phyloP scores from a whole-genome alignment of 2,797 vertebrate genomes.

The Ctenopoma multispine region DNA sequence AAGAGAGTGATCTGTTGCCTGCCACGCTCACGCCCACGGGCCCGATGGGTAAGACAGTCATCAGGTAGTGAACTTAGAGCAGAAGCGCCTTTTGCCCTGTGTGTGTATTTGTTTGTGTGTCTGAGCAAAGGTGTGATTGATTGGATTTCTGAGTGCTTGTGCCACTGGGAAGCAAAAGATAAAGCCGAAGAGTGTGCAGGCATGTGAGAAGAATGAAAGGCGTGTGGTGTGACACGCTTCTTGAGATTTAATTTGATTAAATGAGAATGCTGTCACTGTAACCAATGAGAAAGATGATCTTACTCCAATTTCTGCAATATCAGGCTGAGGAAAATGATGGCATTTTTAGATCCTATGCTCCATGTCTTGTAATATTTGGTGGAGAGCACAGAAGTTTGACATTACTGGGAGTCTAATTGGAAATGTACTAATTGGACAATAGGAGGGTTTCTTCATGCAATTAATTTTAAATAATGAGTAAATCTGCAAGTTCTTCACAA shows the following conservation, averaged over 20 bases:
- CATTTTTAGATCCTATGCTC: slow-evolving; percentile 60
- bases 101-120: slow-evolving; percentile 34
- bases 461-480: slow-evolving; percentile 49
- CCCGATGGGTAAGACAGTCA: slow-evolving; percentile 48
- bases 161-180: slow-evolving; percentile 66
- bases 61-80: slow-evolving; percentile 61
- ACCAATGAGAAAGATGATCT: slow-evolving; percentile 74
- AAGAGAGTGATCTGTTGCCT: slow-evolving; percentile 29
- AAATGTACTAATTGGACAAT: slow-evolving; percentile 62
- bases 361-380: slow-evolving; percentile 46
- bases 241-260: slow-evolving; percentile 79
- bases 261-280: slow-evolving; percentile 71
- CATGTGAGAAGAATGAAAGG: slow-evolving; percentile 60
- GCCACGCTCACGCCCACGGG: slow-evolving; percentile 11
- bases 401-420: slow-evolving; percentile 54
- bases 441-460: slow-evolving; percentile 23
- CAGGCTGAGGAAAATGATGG: slow-evolving; percentile 65
- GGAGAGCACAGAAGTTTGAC: slow-evolving; percentile 37
- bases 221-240: slow-evolving; percentile 55
- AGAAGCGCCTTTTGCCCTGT: slow-evolving; percentile 48
- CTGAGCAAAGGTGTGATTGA: slow-evolving; percentile 70
- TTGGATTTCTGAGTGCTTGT: slow-evolving; percentile 73
- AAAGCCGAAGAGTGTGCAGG: slow-evolving; percentile 47
- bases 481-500: slow-evolving; percentile 28
- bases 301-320: slow-evolving; percentile 63